These are phyloP conservation scores for Abrostola tripartita DNA, from an alignment of 2,888 invertebrate species.

Conservation along the genomic window DNA sequence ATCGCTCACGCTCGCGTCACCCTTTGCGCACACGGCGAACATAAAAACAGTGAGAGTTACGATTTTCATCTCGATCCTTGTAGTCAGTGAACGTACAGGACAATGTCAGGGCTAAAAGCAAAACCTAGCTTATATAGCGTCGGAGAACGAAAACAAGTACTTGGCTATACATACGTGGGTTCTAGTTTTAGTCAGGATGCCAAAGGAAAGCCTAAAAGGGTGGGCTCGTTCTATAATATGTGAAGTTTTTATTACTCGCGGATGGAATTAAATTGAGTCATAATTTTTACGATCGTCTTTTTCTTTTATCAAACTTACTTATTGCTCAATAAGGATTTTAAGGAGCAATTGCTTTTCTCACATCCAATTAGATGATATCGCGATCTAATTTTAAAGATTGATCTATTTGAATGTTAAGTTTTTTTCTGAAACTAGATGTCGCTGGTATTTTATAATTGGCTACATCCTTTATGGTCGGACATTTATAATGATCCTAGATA, in stretches of 20 bases:
- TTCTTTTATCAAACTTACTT: slow-evolving; percentile 13
- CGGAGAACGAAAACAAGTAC: slow-evolving; percentile 76
- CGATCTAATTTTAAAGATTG: background rate
- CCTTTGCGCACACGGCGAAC: slow-evolving; percentile 46
- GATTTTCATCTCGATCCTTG: slow-evolving; percentile 69
- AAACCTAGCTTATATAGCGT: slow-evolving; percentile 83
- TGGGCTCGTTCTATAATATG: slow-evolving; percentile 70
- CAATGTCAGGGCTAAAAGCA: slow-evolving; percentile 85
- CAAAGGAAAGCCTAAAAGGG: slow-evolving; percentile 81
- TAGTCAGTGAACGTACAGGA: slow-evolving; percentile 66
- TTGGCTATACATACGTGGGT: slow-evolving; percentile 74
- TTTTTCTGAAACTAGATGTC: background rate
- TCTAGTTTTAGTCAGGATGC: slow-evolving; percentile 80
- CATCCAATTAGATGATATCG: background rate
- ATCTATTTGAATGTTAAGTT: no score
- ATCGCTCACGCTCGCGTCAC: slow-evolving; percentile 42
- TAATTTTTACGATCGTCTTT: slow-evolving; percentile 25
- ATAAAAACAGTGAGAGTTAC: slow-evolving; percentile 61
- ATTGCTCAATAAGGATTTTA: slow-evolving; percentile 2
- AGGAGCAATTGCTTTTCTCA: background rate
- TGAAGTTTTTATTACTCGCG: slow-evolving; percentile 30
- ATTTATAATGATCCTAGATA: background rate
- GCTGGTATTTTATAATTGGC: background rate
- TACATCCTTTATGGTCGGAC: background rate
- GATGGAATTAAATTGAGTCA: slow-evolving; percentile 39